Percentiles rank a stretch among this genome's conserved stretches.
Conservation (phyloP, 2,797 vertebrate species). For the Gallinago nigripennis region DNA sequence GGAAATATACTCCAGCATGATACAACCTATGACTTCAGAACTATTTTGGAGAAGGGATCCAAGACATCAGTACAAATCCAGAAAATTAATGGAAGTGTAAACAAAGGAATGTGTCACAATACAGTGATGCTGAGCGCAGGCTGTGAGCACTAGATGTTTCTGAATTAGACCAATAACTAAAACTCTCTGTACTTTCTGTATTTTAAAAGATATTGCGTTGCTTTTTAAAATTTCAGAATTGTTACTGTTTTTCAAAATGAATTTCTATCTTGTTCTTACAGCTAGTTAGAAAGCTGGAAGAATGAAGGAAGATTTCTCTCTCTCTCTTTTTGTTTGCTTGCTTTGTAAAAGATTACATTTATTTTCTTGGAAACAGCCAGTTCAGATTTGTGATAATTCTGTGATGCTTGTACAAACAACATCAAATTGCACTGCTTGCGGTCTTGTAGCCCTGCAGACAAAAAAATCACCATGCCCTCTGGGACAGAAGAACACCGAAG, state of each 20-base stretch:
- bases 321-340: neutral
- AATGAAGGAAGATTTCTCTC: neutral
- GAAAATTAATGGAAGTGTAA: neutral
- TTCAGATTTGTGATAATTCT: neutral
- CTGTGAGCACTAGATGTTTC: neutral
- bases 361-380: neutral
- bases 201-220: neutral
- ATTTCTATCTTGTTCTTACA: neutral
- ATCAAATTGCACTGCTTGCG: neutral
- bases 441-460: neutral
- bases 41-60: neutral
- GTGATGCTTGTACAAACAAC: neutral
- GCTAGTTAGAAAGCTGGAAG: neutral
- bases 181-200: neutral
- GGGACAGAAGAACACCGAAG: neutral
- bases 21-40: neutral
- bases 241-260: neutral
- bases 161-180: neutral
- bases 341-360: neutral
- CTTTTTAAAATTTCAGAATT: neutral
- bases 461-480: neutral
- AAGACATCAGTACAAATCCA: neutral
- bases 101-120: neutral
- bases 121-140: neutral
- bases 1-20: neutral